These are phyloP conservation scores for Philotrypesis tridentata DNA, from an alignment of 1,140 invertebrate genomes.

Conservation along the genomic window DNA sequence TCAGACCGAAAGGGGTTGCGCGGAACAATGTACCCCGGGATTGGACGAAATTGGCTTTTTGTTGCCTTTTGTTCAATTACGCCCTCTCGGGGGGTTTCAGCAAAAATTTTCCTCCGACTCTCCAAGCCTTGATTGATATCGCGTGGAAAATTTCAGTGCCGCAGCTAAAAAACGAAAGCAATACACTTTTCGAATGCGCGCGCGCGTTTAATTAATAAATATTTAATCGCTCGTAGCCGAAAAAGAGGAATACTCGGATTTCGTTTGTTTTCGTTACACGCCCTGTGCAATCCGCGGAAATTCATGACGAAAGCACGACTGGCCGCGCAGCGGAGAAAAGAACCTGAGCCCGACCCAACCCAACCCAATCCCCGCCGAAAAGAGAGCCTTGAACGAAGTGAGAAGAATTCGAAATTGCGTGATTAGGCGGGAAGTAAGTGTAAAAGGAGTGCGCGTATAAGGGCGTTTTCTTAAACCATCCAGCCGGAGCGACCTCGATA, in stretches of 20 bases:
- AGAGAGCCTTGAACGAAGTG: too few species aligned
- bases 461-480: slow-evolving; percentile 15
- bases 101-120: neutral
- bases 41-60: slow-evolving; percentile 16
- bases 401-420: neutral
- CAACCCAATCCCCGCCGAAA: too few species aligned
- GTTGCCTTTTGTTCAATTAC: slow-evolving; percentile 10
- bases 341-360: too few species aligned
- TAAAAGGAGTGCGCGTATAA: too few species aligned
- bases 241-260: too few species aligned
- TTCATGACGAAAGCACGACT: too few species aligned
- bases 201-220: neutral
- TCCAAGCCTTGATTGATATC: neutral
- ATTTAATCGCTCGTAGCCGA: too few species aligned
- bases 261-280: too few species aligned
- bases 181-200: neutral
- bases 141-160: neutral
- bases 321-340: too few species aligned
- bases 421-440: neutral
- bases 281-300: too few species aligned
- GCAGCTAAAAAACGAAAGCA: too few species aligned
- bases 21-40: neutral
- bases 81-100: neutral
- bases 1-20: slow-evolving; percentile 3
- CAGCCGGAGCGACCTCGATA: neutral